Evolutionary conservation across 2,113 vertebrate species (phyloP).

Genomic region (Sturnira hondurensis): DNA sequence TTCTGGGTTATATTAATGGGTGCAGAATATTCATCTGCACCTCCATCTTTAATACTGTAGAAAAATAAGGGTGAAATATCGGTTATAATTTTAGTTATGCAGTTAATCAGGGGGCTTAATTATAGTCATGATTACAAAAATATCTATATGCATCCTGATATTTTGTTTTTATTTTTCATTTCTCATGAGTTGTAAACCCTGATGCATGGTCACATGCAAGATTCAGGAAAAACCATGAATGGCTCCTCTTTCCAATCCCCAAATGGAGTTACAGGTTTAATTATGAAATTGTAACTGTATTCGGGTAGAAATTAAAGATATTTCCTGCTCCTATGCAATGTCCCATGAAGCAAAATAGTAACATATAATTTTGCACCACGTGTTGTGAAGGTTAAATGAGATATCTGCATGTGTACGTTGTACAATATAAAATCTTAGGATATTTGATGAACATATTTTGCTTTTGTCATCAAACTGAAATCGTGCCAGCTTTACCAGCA

Average conservation of each 20-base stretch:
- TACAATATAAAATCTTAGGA: background rate
- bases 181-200: background rate
- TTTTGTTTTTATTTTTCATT: background rate
- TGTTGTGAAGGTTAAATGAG: background rate
- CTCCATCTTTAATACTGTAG: background rate
- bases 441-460: background rate
- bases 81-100: background rate
- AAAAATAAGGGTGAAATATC: background rate
- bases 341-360: background rate
- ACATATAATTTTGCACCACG: background rate
- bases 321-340: accelerated
- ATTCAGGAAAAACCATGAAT: background rate
- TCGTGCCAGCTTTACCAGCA: background rate
- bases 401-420: background rate
- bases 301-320: background rate
- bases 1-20: background rate
- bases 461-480: background rate
- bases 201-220: background rate
- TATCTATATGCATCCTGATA: background rate
- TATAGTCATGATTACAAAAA: background rate
- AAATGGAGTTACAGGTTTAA: background rate
- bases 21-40: background rate
- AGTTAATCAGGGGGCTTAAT: background rate
- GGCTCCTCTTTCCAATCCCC: background rate
- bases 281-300: background rate